Conservation (phyloP, 2,113 vertebrate genomes). For the Cheirogaleus medius region DNA sequence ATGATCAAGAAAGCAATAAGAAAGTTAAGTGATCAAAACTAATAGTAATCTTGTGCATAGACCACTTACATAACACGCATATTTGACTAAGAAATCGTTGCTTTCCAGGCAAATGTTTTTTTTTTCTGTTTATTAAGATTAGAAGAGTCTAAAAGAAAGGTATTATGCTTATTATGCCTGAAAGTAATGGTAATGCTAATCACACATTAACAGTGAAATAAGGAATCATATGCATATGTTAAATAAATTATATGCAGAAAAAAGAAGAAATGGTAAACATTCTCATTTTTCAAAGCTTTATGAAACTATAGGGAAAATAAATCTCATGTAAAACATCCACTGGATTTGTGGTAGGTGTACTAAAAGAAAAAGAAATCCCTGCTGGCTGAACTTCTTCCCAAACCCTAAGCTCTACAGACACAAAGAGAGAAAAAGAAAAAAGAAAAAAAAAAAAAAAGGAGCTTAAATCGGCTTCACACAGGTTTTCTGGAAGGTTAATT, state of each 20-base stretch:
- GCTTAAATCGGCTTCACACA: slow-evolving; percentile 45
- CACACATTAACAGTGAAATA: background rate
- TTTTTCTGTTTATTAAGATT: slow-evolving; percentile 29
- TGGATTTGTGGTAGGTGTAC: slow-evolving; percentile 47
- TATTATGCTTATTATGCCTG: background rate
- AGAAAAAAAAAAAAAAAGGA: slow-evolving; percentile 33
- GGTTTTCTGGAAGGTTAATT: slow-evolving; percentile 79
- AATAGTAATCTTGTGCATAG: background rate
- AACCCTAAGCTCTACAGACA: background rate
- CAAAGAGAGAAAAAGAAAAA: background rate
- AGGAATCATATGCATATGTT: background rate
- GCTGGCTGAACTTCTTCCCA: slow-evolving; percentile 53
- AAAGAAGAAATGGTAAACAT: background rate
- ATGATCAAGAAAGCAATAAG: background rate
- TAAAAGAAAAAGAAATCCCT: slow-evolving; percentile 63
- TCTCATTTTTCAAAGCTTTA: slow-evolving; percentile 52
- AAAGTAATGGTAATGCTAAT: background rate
- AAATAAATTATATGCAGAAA: background rate
- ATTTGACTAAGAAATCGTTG: background rate
- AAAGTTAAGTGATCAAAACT: background rate
- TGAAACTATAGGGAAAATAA: background rate
- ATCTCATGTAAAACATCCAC: slow-evolving; percentile 60
- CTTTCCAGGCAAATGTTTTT: background rate
- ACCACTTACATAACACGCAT: background rate
- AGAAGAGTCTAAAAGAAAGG: background rate